Evolutionary conservation across 1,140 invertebrate genomes (phyloP), one percentile per base, ranked within the genome.

Genomic region (Berghia stephanieae): DNA sequence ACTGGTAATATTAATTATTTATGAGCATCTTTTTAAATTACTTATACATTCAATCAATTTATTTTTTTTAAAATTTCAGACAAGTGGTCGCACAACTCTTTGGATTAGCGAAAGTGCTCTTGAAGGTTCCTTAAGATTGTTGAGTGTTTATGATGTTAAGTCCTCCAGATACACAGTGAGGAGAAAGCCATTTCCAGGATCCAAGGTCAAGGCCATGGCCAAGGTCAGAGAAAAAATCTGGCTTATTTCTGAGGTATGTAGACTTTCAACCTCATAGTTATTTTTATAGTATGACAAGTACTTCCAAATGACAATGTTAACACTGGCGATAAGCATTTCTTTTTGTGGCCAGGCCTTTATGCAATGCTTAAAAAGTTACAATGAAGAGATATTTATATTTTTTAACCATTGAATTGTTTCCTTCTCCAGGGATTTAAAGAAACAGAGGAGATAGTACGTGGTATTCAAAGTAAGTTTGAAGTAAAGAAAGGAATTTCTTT

Each of bases 131-230:
- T n/a, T 24, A n/a, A 60, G 72, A 44, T 49, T 24, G 3, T 63
- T 75, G 24, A 75, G 72, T 75, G 72, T 75, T 27, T 75, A 75
- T 21, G 72, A 75, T 44, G 57, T 75, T 38, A 40, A 63, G 55
- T 75, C 72, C 24, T 75, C 46, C 18, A 42, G 55, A 18, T 75
- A 42, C n/a, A 63, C 5, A 34, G 46, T 75, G n/a, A 21, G 44
- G 24, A 40, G 72, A 43, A 3, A 49, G 21, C 36, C 42, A 16
- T 60, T 31, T 16, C 1, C 27, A 16, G 72, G 72, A 16, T 27
- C 42, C 16, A 13, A 60, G n/a, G 57, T 75, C 38, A 43, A 43
- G 1, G 42, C 52, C 13, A 75, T 75, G 72, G 36, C 38, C 24
- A 75, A 75, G 63, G 72, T 75, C 31, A 57, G 57, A 6, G 34